Percentiles rank a stretch among this genome's conserved stretches.
Conservation (phyloP, 2,113 vertebrate genomes). For the Ariopsis seemanni region DNA sequence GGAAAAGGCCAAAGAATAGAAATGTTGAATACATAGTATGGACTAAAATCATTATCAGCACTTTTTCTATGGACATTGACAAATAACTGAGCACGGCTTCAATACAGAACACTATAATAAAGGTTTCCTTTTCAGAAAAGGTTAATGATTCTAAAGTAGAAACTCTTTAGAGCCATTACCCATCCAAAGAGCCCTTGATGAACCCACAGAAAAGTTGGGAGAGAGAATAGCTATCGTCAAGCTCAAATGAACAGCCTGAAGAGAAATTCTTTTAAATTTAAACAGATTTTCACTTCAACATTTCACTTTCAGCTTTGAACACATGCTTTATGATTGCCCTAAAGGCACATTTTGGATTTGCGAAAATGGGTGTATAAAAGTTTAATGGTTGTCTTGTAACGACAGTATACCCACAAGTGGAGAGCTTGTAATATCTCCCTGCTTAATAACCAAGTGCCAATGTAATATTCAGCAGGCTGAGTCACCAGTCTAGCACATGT, state of each 20-base stretch:
- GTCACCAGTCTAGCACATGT: constrained; percentile 39
- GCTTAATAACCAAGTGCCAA: constrained; percentile 49
- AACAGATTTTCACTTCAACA: constrained; percentile 8
- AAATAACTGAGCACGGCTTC: not conserved
- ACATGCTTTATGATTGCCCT: not conserved
- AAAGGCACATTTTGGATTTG: constrained; percentile 10
- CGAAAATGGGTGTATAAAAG: constrained; percentile 34
- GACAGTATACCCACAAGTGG: constrained; percentile 33
- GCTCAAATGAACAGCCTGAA: not conserved
- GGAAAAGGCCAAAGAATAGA: constrained; percentile 6
- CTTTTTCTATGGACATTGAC: not conserved
- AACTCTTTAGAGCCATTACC: not conserved
- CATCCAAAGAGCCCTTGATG: not conserved
- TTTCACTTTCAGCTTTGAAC: not conserved
- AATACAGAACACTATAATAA: not conserved
- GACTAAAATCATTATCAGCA: not conserved
- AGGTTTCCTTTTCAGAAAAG: not conserved
- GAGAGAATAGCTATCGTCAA: not conserved
- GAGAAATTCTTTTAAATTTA: not conserved
- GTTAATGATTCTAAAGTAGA: not conserved
- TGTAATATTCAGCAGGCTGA: constrained; percentile 55
- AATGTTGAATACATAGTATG: constrained; percentile 8
- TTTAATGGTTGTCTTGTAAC: constrained; percentile 31
- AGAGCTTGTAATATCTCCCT: constrained; percentile 41
- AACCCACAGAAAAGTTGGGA: not conserved